Evolutionary conservation across 1,140 invertebrate genomes (phyloP).

Genomic region (Drosophila malerkotliana): DNA sequence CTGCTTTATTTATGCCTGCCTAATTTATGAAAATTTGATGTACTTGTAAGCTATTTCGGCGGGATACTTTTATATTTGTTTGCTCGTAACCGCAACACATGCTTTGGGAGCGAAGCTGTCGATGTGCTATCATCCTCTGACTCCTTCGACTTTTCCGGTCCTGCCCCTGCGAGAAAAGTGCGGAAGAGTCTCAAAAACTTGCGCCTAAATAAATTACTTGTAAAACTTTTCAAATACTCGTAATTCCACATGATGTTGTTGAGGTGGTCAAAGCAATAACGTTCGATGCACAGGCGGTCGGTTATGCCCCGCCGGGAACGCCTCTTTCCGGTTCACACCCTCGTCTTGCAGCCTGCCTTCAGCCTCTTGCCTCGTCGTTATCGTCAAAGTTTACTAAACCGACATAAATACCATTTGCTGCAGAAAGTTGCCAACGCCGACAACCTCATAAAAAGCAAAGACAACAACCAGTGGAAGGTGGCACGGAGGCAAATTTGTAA

Average conservation of each 20-base stretch:
- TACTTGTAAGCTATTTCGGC: constrained; percentile 81
- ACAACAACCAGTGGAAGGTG: constrained; percentile 15
- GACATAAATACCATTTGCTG: constrained; percentile 82
- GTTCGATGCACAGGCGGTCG: constrained; percentile 46
- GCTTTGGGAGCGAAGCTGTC: constrained; percentile 47
- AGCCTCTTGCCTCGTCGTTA: constrained; percentile 51
- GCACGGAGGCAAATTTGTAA: constrained; percentile 46
- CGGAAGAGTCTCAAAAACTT: constrained; percentile 67
- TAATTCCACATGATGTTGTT: constrained; percentile 82
- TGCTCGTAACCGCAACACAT: constrained; percentile 80
- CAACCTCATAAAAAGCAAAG: constrained; percentile 22
- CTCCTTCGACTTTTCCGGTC: constrained; percentile 17
- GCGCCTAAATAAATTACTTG: constrained; percentile 82
- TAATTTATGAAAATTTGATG: constrained; percentile 83
- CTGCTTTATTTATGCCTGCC: constrained; percentile 77
- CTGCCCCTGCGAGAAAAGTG: constrained; percentile 33
- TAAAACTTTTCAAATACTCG: constrained; percentile 82
- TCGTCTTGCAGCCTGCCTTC: constrained; percentile 21
- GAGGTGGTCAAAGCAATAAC: constrained; percentile 76
- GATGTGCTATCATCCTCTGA: constrained; percentile 24
- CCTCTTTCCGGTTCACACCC: neutral
- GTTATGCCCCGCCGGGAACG: neutral
- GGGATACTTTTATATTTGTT: constrained; percentile 82
- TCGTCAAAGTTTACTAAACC: constrained; percentile 81
- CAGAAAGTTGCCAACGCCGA: constrained; percentile 67